Conservation (phyloP, 2,797 vertebrate species). For the Characodon lateralis region DNA sequence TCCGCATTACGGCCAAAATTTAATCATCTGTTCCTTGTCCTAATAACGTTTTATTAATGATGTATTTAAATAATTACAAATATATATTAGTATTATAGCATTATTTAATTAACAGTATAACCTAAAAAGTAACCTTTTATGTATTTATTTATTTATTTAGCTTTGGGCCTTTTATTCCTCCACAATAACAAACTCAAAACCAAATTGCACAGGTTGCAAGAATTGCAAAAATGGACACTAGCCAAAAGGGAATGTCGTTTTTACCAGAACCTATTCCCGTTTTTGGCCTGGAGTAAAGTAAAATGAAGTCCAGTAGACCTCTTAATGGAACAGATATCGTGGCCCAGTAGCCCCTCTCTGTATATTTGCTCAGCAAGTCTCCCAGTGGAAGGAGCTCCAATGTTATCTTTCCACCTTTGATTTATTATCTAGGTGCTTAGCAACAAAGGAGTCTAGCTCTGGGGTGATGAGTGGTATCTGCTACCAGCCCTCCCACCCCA, state of each 20-base stretch:
- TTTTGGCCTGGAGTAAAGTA: conserved; percentile 46
- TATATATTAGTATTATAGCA: background rate
- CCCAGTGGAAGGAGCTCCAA: conserved; percentile 39
- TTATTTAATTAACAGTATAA: background rate
- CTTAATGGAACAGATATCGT: conserved; percentile 30
- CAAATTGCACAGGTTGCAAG: background rate
- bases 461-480: conserved; percentile 44
- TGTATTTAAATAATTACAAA: background rate
- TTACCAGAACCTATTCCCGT: conserved; percentile 45
- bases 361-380: conserved; percentile 24
- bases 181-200: background rate
- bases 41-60: no score
- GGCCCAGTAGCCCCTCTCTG: conserved; percentile 27
- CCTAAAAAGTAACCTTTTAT: background rate
- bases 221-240: conserved; percentile 45
- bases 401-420: conserved; percentile 59
- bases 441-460: conserved; percentile 43
- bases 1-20: no score
- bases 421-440: conserved; percentile 67
- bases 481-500: background rate
- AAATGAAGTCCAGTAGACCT: conserved; percentile 30
- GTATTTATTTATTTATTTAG: background rate
- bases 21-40: no score
- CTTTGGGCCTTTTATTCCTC: background rate
- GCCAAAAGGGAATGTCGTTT: conserved; percentile 58